These are phyloP conservation scores for Aplodontia rufa DNA, from an alignment of 2,113 vertebrate genomes.

Conservation along the genomic window DNA sequence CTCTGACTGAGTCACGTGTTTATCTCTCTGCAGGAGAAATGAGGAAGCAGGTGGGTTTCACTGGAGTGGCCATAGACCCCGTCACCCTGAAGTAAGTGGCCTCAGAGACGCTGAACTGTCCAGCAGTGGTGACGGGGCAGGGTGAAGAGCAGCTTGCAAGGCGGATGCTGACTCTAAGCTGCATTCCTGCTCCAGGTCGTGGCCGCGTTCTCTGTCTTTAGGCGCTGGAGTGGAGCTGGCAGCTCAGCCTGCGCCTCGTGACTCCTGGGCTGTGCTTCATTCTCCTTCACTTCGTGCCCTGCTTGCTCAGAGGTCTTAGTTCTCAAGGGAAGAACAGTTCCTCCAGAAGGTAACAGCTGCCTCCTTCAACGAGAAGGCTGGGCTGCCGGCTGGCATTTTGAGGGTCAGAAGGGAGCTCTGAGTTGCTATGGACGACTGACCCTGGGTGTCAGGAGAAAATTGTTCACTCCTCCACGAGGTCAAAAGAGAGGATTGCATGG, in stretches of 20 bases:
- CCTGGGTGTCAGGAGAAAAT: background rate
- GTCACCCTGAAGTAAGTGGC: background rate
- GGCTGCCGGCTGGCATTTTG: background rate
- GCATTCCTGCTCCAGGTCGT: no score
- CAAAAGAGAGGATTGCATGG: background rate
- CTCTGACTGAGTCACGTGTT: background rate
- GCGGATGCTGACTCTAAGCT: no score
- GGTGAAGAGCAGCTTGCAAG: background rate
- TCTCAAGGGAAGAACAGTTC: background rate
- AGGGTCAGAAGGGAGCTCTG: background rate
- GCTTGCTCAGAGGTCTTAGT: background rate
- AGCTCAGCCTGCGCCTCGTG: background rate
- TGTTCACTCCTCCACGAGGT: background rate
- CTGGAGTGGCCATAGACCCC: background rate
- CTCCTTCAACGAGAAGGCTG: background rate
- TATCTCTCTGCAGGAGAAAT: background rate
- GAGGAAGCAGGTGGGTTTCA: fast-evolving
- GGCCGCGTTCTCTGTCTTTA: background rate
- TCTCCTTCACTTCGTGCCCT: background rate
- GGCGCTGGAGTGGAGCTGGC: no score
- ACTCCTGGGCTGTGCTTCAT: background rate
- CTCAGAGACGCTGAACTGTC: fast-evolving
- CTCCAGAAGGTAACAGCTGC: no score
- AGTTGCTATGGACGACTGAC: background rate
- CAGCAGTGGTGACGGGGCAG: background rate